A percentile compares a stretch with the other conserved stretches of the same genome.
Conservation (phyloP, 1,140 invertebrate genomes). For the Zeugodacus cucurbitae region DNA sequence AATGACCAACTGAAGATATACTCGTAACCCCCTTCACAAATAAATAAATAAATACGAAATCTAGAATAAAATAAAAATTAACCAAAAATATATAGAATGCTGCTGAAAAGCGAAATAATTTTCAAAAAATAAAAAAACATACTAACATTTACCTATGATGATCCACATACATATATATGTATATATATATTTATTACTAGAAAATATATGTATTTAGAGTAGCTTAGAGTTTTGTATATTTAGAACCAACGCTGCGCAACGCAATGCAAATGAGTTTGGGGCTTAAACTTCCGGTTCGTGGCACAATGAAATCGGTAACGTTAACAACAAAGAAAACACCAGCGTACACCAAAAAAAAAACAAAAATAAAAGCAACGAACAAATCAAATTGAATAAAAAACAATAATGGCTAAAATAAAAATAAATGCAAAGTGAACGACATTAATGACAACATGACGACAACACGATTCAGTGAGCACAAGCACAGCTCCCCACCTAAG, state of each 20-base stretch:
- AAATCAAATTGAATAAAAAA: background rate
- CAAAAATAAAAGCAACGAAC: background rate
- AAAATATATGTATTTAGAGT: background rate
- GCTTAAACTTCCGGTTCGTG: conserved; percentile 37
- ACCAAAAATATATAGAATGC: background rate
- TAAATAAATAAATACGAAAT: background rate
- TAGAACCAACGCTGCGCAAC: background rate
- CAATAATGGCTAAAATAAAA: conserved; percentile 35
- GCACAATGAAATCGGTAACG: conserved; percentile 19
- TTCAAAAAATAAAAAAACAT: background rate
- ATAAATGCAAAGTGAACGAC: conserved; percentile 35
- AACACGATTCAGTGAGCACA: conserved; percentile 27
- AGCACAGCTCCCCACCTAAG: background rate
- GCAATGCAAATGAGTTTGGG: conserved; percentile 25
- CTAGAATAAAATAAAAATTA: background rate
- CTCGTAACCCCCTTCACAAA: background rate
- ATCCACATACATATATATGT: background rate
- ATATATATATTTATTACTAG: background rate
- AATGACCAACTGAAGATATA: background rate
- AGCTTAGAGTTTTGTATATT: background rate
- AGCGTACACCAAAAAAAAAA: background rate
- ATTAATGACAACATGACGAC: conserved; percentile 36
- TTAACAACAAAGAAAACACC: background rate
- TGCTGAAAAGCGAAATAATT: background rate
- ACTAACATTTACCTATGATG: background rate